Percentiles rank a stretch among this genome's conserved stretches.
These are phyloP conservation scores for Pygoscelis antarcticus DNA, from an alignment of 2,113 vertebrate species.

Conservation along the genomic window DNA sequence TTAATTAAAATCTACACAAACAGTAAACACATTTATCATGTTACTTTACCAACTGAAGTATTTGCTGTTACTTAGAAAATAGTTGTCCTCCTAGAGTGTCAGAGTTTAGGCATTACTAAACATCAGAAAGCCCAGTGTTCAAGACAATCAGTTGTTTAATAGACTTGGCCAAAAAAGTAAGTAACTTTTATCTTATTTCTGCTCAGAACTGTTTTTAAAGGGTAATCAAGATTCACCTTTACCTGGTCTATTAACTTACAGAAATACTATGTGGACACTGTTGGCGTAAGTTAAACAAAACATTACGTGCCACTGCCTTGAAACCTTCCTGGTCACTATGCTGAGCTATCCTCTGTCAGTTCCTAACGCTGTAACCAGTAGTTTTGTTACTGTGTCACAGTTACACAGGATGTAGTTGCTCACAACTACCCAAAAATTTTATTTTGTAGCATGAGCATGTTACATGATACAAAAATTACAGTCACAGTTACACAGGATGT, in stretches of 20 bases:
- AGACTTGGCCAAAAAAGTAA: neutral
- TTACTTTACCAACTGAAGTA: neutral
- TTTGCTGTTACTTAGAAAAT: neutral
- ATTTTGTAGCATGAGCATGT: neutral
- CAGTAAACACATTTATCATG: neutral
- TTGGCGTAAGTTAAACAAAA: neutral
- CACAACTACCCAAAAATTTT: neutral
- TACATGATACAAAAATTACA: too few relatives aligned
- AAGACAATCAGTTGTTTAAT: neutral
- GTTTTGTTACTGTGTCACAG: neutral
- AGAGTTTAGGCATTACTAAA: neutral
- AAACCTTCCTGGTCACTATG: neutral
- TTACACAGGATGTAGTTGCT: neutral
- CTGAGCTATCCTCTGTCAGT: neutral
- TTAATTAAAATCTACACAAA: neutral
- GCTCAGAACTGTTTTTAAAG: neutral
- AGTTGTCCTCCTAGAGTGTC: neutral
- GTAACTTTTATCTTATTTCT: neutral
- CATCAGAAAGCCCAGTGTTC: neutral
- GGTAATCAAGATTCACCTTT: neutral
- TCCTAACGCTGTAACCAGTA: accelerated
- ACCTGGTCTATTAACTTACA: neutral
- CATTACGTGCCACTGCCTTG: accelerated
- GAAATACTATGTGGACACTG: neutral
- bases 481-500: neutral